These are phyloP conservation scores for Euplexia lucipara DNA, from an alignment of 2,888 invertebrate species.

Conservation along the genomic window DNA sequence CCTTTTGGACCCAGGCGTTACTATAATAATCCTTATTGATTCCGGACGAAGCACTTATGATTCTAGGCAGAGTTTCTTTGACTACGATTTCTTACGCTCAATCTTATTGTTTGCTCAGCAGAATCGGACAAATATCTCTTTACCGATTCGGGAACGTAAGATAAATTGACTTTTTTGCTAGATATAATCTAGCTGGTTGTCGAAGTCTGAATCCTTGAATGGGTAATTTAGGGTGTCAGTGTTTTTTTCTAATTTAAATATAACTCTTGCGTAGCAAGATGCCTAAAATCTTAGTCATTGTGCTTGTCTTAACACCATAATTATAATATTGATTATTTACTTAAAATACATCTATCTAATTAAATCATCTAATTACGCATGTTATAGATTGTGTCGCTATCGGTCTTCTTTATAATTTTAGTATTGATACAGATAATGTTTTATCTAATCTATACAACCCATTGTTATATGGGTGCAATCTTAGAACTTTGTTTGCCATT, in stretches of 20 bases:
- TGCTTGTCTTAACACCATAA: no score
- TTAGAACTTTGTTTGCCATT: no score
- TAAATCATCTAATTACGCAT: no score
- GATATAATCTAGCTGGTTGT: slow-evolving; percentile 5
- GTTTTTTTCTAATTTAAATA: not conserved
- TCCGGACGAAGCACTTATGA: slow-evolving; percentile 49
- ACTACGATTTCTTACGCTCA: slow-evolving; percentile 32
- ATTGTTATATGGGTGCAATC: no score
- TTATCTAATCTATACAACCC: no score
- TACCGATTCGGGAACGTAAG: slow-evolving; percentile 24
- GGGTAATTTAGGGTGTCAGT: not conserved
- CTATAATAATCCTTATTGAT: slow-evolving; percentile 63
- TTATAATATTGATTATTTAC: no score
- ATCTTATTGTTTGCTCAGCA: slow-evolving; percentile 47
- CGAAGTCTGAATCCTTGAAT: not conserved
- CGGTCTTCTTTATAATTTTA: no score
- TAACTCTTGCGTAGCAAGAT: not conserved
- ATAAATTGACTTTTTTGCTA: slow-evolving; percentile 16
- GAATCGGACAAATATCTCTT: slow-evolving; percentile 40
- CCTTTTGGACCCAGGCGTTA: slow-evolving; percentile 48
- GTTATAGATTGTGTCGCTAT: no score
- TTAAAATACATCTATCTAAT: no score
- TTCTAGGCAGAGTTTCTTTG: slow-evolving; percentile 48
- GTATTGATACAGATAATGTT: no score
- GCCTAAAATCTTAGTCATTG: not conserved